These are phyloP conservation scores for Plebejus argus DNA, from an alignment of 2,888 invertebrate genomes.

Conservation along the genomic window DNA sequence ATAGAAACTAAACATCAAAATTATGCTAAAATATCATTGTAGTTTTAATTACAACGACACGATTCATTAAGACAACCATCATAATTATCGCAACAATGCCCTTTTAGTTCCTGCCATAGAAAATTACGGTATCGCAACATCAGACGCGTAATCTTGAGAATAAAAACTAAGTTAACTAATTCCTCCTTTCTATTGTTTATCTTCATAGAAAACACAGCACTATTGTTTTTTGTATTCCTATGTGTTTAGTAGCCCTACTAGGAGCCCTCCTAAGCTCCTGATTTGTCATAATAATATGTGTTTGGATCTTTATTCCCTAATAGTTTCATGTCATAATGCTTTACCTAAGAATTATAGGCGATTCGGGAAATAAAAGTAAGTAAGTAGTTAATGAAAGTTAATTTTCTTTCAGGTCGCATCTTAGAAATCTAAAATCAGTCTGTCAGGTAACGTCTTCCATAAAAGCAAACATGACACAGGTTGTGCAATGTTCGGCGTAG, in stretches of 20 bases:
- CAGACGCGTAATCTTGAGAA: constrained; percentile 4
- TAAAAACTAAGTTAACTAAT: constrained; percentile 5
- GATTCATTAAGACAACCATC: constrained; percentile 6
- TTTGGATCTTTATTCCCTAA: no score
- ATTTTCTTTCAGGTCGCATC: background rate
- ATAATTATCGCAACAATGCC: constrained; percentile 20
- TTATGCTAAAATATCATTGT: constrained; percentile 20
- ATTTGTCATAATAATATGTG: no score
- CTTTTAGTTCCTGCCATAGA: constrained; percentile 9
- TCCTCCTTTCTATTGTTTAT: constrained; percentile 14
- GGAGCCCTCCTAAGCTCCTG: no score
- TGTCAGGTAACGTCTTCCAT: background rate
- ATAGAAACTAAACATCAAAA: background rate
- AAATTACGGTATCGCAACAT: constrained; percentile 11
- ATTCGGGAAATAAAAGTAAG: background rate
- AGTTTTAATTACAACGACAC: constrained; percentile 6
- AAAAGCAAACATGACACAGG: background rate
- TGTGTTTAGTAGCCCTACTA: no score
- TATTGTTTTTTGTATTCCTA: background rate
- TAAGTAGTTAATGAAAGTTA: background rate
- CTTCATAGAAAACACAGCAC: background rate
- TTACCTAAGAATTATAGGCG: no score
- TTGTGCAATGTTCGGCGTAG: constrained; percentile 16
- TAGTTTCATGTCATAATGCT: no score
- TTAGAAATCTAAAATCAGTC: background rate